phyloP scores from a whole-genome alignment of 2,888 invertebrate species.

The Sceliomorpha sp. region DNA sequence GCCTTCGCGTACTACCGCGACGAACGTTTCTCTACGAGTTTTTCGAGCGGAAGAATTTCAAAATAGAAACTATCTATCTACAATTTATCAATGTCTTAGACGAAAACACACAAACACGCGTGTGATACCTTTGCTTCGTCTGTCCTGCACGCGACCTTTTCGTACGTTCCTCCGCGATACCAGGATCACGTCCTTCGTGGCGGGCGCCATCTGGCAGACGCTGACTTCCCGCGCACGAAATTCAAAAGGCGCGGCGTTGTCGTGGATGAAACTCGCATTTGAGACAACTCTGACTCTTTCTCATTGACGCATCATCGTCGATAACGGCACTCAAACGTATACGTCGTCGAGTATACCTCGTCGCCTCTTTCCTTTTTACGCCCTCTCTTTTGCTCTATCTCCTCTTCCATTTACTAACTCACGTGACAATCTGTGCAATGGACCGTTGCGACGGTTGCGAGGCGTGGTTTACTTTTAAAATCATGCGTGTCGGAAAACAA shows the following conservation, averaged over 20 bases:
- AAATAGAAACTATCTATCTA: too few relatives aligned
- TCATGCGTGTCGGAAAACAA: constrained; percentile 7
- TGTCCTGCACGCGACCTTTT: constrained; percentile 45
- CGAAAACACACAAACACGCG: constrained; percentile 5
- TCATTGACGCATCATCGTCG: not conserved
- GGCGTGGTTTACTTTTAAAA: constrained; percentile 6
- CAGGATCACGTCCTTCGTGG: constrained; percentile 41
- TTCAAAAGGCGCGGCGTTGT: constrained; percentile 28
- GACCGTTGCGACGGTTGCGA: constrained; percentile 1
- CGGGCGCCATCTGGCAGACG: constrained; percentile 51
- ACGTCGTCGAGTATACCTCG: too few relatives aligned
- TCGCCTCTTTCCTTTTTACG: too few relatives aligned
- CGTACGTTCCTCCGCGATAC: constrained; percentile 36
- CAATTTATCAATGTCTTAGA: too few relatives aligned
- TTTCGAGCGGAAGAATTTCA: too few relatives aligned
- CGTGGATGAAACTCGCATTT: constrained; percentile 31
- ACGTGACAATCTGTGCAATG: constrained; percentile 6
- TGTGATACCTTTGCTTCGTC: constrained; percentile 47
- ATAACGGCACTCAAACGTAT: not conserved
- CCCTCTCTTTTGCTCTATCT: constrained; percentile 1
- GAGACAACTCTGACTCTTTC: too few relatives aligned
- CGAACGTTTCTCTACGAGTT: too few relatives aligned
- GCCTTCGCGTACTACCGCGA: too few relatives aligned
- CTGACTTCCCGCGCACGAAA: constrained; percentile 25
- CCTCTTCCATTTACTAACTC: not conserved